phyloP scores from a whole-genome alignment of 2,797 vertebrate genomes.

The Malacoraja senta region DNA sequence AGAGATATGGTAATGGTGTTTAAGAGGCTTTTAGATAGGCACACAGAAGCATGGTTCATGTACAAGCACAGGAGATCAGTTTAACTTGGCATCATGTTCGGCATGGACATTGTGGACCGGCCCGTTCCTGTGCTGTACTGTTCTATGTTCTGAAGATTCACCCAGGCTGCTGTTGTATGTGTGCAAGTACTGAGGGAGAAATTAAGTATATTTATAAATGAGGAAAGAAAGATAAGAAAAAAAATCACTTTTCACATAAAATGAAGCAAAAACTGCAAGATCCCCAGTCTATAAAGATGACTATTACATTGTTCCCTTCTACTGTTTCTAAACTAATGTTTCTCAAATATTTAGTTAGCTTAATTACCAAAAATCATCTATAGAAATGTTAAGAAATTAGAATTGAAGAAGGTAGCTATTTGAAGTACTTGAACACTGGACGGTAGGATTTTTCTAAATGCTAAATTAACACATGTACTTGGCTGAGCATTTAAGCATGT shows the following conservation, averaged over 20 bases:
- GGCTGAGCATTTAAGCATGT: background rate
- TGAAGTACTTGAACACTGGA: background rate
- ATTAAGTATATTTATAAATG: background rate
- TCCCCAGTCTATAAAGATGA: background rate
- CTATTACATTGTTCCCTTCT: background rate
- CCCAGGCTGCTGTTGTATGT: background rate
- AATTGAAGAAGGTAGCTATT: background rate
- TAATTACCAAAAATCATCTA: background rate
- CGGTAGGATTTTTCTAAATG: background rate
- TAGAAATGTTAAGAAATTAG: background rate
- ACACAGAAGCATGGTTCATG: too few relatives aligned
- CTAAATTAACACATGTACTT: background rate
- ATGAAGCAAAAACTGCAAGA: background rate
- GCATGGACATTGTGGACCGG: too few relatives aligned
- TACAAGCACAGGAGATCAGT: too few relatives aligned
- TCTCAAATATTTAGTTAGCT: background rate
- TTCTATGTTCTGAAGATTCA: background rate
- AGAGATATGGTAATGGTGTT: too few relatives aligned
- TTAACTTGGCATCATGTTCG: too few relatives aligned
- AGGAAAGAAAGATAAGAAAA: background rate
- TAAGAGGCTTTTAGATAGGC: too few relatives aligned
- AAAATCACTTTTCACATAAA: background rate
- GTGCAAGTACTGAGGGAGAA: background rate
- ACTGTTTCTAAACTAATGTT: background rate
- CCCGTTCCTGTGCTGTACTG: too few relatives aligned